Evolutionary conservation across 92 coral and sea anemone species (phyloP).

Genomic region (Porites evermanni): DNA sequence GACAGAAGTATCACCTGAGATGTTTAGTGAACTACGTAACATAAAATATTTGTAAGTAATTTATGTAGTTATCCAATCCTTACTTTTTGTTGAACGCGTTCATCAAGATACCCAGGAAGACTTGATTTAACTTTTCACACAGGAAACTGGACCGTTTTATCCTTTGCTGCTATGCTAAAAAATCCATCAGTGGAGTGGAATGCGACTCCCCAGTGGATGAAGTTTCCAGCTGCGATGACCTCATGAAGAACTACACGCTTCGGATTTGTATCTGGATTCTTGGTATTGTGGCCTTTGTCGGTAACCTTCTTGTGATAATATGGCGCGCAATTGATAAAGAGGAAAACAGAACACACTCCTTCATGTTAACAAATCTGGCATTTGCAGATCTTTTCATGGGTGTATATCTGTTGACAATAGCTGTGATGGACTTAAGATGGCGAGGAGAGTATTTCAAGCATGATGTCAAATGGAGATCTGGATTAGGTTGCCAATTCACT

Average conservation of each 20-base stretch:
- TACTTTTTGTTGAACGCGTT: no score
- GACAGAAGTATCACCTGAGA: constrained; percentile 52
- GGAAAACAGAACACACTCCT: constrained; percentile 50
- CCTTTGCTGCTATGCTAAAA: constrained; percentile 67
- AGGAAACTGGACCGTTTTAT: constrained; percentile 71
- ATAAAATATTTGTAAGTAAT: constrained; percentile 69
- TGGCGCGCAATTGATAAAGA: constrained; percentile 49
- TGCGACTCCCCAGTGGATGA: constrained; percentile 64
- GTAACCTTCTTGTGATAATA: constrained; percentile 61
- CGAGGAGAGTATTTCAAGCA: constrained; percentile 79
- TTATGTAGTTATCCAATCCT: no score
- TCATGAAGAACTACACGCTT: constrained; percentile 71
- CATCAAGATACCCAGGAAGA: background rate
- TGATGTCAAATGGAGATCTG: constrained; percentile 76
- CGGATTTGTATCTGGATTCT: constrained; percentile 73
- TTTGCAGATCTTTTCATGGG: constrained; percentile 76
- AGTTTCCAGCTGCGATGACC: constrained; percentile 80
- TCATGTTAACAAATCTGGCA: constrained; percentile 68
- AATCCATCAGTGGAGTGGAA: constrained; percentile 46
- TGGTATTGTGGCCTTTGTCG: constrained; percentile 65
- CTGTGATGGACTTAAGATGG: constrained; percentile 72
- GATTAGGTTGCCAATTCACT: constrained; percentile 64
- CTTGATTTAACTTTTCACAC: background rate
- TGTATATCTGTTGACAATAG: constrained; percentile 66
- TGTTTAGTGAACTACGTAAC: constrained; percentile 57